phyloP scores from a whole-genome alignment of 2,888 invertebrate genomes.

The Himalopsyche kuldschensis region DNA sequence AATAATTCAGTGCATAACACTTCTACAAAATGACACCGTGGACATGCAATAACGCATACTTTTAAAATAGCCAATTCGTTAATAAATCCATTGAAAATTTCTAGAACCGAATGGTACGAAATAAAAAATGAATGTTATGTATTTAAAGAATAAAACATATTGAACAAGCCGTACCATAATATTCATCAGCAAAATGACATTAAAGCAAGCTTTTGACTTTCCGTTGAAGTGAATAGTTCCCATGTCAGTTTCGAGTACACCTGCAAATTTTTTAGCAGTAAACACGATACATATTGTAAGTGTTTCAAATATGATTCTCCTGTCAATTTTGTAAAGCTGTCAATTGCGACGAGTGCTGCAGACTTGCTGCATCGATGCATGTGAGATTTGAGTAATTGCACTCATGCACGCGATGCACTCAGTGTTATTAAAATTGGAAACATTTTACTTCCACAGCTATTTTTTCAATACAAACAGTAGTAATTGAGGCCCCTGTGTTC shows the following conservation, averaged over 20 bases:
- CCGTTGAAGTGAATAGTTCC: neutral
- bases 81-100: no score
- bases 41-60: no score
- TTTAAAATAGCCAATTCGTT: no score
- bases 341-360: neutral
- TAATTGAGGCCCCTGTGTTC: no score
- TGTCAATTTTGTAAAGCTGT: neutral
- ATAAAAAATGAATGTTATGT: no score
- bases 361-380: neutral
- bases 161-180: neutral
- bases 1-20: no score
- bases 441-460: no score
- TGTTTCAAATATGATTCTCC: neutral
- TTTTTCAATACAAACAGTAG: no score
- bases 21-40: no score
- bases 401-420: neutral
- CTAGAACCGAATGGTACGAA: no score
- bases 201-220: neutral
- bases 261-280: neutral
- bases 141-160: no score
- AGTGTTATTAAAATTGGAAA: no score
- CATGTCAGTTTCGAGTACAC: neutral
- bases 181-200: neutral
- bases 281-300: neutral
- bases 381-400: neutral